phyloP scores from a whole-genome alignment of 2,113 vertebrate genomes.

The Pseudorectes ferrugineus region DNA sequence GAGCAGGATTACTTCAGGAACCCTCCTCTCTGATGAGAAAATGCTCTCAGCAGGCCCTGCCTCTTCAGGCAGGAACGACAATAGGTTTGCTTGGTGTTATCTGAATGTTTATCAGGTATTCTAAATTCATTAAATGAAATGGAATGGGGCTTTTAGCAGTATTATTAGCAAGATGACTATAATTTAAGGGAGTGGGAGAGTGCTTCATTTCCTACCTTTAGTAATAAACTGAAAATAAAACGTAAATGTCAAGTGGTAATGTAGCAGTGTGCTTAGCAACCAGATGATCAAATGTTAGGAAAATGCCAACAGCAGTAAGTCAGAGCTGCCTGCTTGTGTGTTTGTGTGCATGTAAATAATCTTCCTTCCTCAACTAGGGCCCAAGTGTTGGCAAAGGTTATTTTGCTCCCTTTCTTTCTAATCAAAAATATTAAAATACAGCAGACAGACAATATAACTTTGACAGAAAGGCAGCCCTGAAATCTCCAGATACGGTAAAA shows the following conservation, averaged over 20 bases:
- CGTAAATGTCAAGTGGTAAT: slow-evolving; percentile 53
- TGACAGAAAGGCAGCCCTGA: background rate
- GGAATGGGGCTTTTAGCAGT: background rate
- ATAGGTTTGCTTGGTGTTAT: background rate
- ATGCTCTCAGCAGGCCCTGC: background rate
- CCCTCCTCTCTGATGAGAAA: background rate
- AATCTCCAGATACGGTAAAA: background rate
- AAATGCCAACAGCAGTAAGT: slow-evolving; percentile 44
- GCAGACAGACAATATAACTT: background rate
- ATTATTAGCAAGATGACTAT: slow-evolving; percentile 40
- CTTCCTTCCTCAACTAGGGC: background rate
- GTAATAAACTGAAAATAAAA: slow-evolving; percentile 49
- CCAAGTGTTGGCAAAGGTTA: background rate
- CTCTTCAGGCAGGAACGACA: background rate
- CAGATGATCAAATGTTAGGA: slow-evolving; percentile 51
- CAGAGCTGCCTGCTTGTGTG: background rate
- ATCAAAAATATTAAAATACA: background rate
- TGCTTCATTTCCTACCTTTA: slow-evolving; percentile 37
- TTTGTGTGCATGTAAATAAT: background rate
- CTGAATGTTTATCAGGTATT: slow-evolving; percentile 11
- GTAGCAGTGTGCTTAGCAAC: slow-evolving; percentile 40
- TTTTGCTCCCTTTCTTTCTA: background rate
- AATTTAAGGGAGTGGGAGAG: slow-evolving; percentile 29
- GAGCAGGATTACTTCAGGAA: background rate
- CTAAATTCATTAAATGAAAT: slow-evolving; percentile 22